Conservation (phyloP, 2,888 invertebrate genomes). For the Escarpia spicata region DNA sequence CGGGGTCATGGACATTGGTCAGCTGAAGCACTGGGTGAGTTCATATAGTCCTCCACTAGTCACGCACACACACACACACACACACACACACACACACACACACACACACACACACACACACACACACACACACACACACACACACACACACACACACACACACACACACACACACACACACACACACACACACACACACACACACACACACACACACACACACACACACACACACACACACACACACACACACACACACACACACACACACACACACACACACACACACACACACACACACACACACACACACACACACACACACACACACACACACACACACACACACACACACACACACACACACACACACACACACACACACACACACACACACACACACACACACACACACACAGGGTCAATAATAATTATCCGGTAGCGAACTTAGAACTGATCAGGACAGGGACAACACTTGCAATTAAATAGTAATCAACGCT, state of each 20-base stretch:
- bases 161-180: background rate
- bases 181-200: background rate
- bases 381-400: background rate
- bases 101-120: background rate
- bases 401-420: background rate
- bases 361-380: background rate
- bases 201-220: background rate
- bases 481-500: too few relatives aligned
- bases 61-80: background rate
- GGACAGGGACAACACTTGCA: too few relatives aligned
- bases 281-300: too few relatives aligned
- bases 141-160: background rate
- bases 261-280: too few relatives aligned
- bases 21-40: slow-evolving; percentile 57
- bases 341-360: background rate
- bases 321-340: too few relatives aligned
- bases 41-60: background rate
- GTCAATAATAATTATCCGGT: too few relatives aligned
- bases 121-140: background rate
- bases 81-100: background rate
- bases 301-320: too few relatives aligned
- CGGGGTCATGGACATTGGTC: slow-evolving; percentile 46
- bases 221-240: background rate
- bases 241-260: too few relatives aligned
- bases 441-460: too few relatives aligned